A percentile compares a stretch with the other conserved stretches of the same genome.
Evolutionary conservation across 2,797 vertebrate species (phyloP).

Genomic region (Poeciliopsis turneri): DNA sequence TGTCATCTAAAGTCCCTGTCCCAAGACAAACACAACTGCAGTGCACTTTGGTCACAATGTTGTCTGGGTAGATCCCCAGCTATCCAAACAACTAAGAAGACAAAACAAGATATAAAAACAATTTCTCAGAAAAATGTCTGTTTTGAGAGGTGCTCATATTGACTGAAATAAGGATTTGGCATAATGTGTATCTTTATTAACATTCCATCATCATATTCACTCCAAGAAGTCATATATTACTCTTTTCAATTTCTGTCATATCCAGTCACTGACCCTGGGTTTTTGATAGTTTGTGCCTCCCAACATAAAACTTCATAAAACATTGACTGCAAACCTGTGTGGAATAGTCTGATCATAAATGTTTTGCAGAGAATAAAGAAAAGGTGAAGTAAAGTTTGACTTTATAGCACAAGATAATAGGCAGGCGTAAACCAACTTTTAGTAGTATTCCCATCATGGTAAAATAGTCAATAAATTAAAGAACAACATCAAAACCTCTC

Average conservation of each 20-base stretch:
- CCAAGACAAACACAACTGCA: too few relatives aligned
- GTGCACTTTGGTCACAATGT: too few relatives aligned
- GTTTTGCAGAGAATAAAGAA: not conserved
- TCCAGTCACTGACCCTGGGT: slow-evolving; percentile 19
- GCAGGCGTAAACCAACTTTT: not conserved
- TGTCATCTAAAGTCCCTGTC: too few relatives aligned
- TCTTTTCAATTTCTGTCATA: slow-evolving; percentile 10
- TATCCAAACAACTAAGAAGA: too few relatives aligned
- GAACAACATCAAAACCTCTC: slow-evolving; percentile 1
- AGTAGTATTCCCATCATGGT: not conserved
- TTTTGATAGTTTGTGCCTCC: slow-evolving; percentile 14
- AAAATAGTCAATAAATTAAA: not conserved
- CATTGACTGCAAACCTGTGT: not conserved
- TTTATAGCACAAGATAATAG: not conserved
- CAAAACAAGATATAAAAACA: not conserved
- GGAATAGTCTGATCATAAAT: slow-evolving; percentile 3
- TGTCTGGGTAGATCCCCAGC: too few relatives aligned
- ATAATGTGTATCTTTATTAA: slow-evolving; percentile 6
- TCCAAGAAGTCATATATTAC: slow-evolving; percentile 8
- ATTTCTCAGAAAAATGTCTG: not conserved
- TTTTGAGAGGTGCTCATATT: not conserved
- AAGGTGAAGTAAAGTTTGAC: not conserved
- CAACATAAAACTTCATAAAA: slow-evolving; percentile 3
- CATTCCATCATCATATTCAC: not conserved
- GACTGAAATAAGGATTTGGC: not conserved